Evolutionary conservation across 2,113 vertebrate species (phyloP), one percentile per base, ranked within the genome.

Genomic region (Scartelaos histophorus): DNA sequence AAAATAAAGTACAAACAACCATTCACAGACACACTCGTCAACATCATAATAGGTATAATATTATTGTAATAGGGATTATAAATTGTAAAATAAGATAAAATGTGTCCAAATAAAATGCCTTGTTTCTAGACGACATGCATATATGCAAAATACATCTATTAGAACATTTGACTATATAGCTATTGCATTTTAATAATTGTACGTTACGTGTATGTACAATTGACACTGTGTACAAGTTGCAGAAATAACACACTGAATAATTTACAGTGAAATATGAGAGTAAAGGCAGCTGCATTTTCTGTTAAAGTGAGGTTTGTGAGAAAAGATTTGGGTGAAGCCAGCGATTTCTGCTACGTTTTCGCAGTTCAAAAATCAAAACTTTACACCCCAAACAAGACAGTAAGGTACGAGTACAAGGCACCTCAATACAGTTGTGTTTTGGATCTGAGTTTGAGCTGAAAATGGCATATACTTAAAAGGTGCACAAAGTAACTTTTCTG

Each of bases 71-170:
- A 61, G 24, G 34, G 69, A 45, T 76, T 85, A 71, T 79, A 87
- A 89, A 82, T 51, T 46, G 76, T 83, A 54, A 81, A 87, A 81
- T 82, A 76, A 89, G 38, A 87, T 82, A 76, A 89, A 87, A 83
- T 76, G 53, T 73, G 76, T 80, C 47, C 56, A 83, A 75, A 73
- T 74, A 81, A 53, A 71, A 74, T 68, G 45, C 74, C 69, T 80
- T 84, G 71, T 86, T 49, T 77, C 77, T 86, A 90, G 47, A 87
- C 90, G 82, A 91, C 93, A 94, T 94, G 92, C 93, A 93, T 92
- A 91, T 88, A 93, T 85, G 86, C 80, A 88, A 92, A 87, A 88
- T 82, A 91, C 88, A 82, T 85, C 57, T 57, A 83, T 75, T 76
- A 73, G 80, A 87, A 90, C 80, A 86, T 76, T 76, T 75, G 75